Conservation (phyloP, 2,888 invertebrate species). For the Sinotaia quadrata region DNA sequence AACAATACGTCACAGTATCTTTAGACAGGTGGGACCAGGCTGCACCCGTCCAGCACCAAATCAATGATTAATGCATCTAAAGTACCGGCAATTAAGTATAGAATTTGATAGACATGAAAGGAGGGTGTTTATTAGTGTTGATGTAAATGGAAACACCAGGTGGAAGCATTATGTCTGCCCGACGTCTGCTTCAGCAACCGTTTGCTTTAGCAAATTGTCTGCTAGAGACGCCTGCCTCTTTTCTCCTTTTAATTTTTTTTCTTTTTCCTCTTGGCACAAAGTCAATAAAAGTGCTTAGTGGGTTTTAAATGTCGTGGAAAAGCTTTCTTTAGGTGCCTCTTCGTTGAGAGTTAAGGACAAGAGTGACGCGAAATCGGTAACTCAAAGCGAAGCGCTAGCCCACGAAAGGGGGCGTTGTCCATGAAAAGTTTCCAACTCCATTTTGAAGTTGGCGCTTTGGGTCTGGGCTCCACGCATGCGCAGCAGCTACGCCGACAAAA, state of each 20-base stretch:
- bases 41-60: conserved; percentile 44
- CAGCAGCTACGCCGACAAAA: neutral
- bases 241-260: neutral
- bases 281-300: conserved; percentile 32
- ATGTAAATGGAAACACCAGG: conserved; percentile 40
- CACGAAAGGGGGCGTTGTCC: conserved; percentile 29
- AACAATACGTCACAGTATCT: conserved; percentile 53
- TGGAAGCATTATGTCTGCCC: conserved; percentile 24
- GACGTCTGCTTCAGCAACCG: neutral
- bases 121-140: conserved; percentile 48
- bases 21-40: conserved; percentile 57
- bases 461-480: conserved; percentile 22
- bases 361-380: neutral
- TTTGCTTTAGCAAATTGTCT: conserved; percentile 6
- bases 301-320: conserved; percentile 30
- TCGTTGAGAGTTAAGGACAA: neutral
- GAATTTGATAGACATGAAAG: conserved; percentile 65
- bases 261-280: conserved; percentile 18
- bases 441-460: conserved; percentile 24
- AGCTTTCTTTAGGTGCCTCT: conserved; percentile 16
- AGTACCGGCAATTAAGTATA: conserved; percentile 63
- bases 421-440: conserved; percentile 1
- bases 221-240: neutral
- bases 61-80: conserved; percentile 60
- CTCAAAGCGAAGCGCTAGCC: neutral